A percentile compares a stretch with the other conserved stretches of the same genome.
Evolutionary conservation across 1,140 invertebrate genomes (phyloP).

Genomic region (Teleogryllus occipitalis): DNA sequence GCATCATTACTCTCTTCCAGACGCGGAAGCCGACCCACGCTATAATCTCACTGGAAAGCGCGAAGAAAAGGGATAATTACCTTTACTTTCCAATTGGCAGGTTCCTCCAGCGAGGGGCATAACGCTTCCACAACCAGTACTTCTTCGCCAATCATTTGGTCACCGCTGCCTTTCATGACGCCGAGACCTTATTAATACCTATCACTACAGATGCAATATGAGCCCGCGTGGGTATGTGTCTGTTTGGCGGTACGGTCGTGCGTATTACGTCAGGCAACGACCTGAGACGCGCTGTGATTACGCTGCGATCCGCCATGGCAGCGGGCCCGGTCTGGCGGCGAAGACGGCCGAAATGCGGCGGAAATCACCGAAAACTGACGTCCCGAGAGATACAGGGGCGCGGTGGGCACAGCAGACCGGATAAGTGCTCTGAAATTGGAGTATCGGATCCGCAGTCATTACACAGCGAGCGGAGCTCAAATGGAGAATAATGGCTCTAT

Average conservation of each 20-base stretch:
- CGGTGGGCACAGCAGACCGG: too few species aligned
- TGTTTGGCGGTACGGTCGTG: not conserved
- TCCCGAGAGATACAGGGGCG: too few species aligned
- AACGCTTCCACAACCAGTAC: not conserved
- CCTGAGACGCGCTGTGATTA: not conserved
- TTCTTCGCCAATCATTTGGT: not conserved
- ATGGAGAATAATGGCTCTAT: not conserved
- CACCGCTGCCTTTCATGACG: not conserved
- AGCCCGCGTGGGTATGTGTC: not conserved
- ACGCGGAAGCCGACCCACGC: not conserved
- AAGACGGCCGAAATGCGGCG: not conserved
- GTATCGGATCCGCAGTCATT: too few species aligned
- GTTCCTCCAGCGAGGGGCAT: not conserved
- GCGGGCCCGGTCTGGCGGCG: not conserved
- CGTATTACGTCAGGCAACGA: not conserved
- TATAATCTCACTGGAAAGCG: not conserved
- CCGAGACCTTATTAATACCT: not conserved
- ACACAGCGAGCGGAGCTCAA: too few species aligned
- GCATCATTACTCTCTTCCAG: not conserved
- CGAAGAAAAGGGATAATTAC: not conserved
- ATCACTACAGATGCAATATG: too few species aligned
- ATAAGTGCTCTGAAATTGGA: too few species aligned
- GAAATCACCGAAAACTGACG: not conserved
- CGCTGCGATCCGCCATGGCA: not conserved
- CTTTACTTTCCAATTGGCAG: slow-evolving; percentile 4